phyloP scores from a whole-genome alignment of 2,113 vertebrate species.

The Eurypyga helias region DNA sequence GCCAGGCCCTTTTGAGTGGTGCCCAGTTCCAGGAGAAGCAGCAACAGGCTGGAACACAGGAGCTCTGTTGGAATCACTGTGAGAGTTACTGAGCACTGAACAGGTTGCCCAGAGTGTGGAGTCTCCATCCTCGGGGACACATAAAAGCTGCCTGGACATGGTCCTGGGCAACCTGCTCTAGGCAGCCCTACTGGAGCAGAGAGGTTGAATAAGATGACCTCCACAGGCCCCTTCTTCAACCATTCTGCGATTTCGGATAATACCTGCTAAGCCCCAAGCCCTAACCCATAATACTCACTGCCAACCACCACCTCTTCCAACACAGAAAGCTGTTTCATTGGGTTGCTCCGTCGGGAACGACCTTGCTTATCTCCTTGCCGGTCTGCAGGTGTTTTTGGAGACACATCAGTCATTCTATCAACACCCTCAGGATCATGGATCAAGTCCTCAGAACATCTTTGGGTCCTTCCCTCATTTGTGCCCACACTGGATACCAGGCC shows the following conservation, averaged over 20 bases:
- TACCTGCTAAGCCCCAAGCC: not conserved
- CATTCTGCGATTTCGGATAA: not conserved
- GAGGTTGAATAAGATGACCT: not conserved
- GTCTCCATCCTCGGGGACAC: not conserved
- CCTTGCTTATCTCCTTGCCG: not conserved
- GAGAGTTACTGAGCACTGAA: too few relatives aligned
- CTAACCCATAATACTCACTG: not conserved
- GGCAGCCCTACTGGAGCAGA: not conserved
- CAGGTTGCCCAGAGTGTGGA: too few relatives aligned
- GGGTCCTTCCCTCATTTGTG: not conserved
- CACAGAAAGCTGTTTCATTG: not conserved
- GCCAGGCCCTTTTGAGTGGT: too few relatives aligned
- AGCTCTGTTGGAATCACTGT: too few relatives aligned
- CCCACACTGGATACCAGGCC: not conserved
- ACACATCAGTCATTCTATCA: not conserved
- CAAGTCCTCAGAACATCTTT: not conserved
- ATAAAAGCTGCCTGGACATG: accelerated
- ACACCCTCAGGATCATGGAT: accelerated
- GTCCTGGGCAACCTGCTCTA: not conserved
- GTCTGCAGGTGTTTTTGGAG: not conserved
- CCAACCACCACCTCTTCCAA: not conserved
- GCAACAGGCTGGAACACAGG: too few relatives aligned
- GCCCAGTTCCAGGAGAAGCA: too few relatives aligned
- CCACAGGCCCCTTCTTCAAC: not conserved
- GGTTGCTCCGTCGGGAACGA: not conserved